These are phyloP conservation scores for Chiloscyllium plagiosum DNA, from an alignment of 2,113 vertebrate species.

Conservation along the genomic window DNA sequence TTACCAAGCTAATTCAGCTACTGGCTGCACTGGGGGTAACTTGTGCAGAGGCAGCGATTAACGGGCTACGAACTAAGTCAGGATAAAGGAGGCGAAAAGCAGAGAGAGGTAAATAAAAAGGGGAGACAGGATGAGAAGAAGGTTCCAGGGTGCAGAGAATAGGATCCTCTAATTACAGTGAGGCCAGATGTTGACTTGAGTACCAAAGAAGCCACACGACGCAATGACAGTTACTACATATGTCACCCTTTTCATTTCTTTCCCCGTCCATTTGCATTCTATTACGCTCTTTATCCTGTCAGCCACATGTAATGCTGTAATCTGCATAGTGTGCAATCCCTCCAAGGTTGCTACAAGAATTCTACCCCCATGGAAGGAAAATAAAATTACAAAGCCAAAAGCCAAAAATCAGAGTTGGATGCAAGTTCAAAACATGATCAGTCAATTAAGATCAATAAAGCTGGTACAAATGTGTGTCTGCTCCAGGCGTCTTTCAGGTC, in stretches of 20 bases:
- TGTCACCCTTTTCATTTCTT: neutral
- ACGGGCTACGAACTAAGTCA: neutral
- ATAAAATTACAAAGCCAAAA: no score
- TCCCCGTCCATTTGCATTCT: neutral
- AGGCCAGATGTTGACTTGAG: neutral
- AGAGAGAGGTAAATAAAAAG: neutral
- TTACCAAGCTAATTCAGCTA: neutral
- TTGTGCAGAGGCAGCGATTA: neutral
- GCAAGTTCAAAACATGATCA: neutral
- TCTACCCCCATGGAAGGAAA: neutral
- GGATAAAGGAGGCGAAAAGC: neutral
- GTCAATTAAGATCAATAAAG: neutral
- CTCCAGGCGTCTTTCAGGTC: neutral
- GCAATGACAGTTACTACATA: neutral
- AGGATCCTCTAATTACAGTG: neutral
- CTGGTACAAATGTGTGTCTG: neutral
- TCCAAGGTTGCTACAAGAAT: neutral
- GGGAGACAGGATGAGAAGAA: neutral
- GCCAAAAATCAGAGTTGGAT: neutral
- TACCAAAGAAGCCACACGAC: neutral
- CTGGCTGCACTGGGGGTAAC: neutral
- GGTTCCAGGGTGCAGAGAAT: neutral
- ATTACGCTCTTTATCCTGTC: neutral
- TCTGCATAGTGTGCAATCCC: neutral
- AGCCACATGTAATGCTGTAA: neutral